Conservation (phyloP, 1,140 invertebrate genomes). For the Diorhabda elongata region DNA sequence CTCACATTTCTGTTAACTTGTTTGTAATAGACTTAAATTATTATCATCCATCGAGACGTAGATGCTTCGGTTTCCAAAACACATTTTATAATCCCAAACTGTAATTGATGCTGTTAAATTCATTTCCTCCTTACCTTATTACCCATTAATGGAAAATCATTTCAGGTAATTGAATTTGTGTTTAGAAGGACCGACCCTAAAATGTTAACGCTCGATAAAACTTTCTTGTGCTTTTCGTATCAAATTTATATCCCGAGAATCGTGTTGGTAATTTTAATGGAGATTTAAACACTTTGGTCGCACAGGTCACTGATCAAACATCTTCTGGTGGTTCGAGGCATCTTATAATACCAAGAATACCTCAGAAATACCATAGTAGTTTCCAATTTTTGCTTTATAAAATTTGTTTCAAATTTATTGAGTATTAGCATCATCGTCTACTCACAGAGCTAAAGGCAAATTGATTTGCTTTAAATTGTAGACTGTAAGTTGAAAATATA, state of each 20-base stretch:
- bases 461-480: too few species aligned
- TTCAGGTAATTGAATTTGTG: slow-evolving; percentile 1
- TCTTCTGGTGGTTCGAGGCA: background rate
- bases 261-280: slow-evolving; percentile 2
- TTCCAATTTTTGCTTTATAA: too few species aligned
- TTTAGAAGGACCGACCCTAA: background rate
- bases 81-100: background rate
- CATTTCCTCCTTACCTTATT: slow-evolving; percentile 2
- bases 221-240: background rate
- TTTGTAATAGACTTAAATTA: too few species aligned
- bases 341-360: too few species aligned
- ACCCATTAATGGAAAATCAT: background rate
- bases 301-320: background rate
- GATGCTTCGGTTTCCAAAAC: too few species aligned
- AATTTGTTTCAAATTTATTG: too few species aligned
- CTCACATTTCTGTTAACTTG: too few species aligned
- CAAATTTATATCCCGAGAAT: background rate
- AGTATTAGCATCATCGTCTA: too few species aligned
- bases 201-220: slow-evolving; percentile 1
- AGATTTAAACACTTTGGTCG: background rate
- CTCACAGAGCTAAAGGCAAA: too few species aligned
- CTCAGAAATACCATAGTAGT: too few species aligned
- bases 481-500: too few species aligned
- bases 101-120: background rate
- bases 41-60: too few species aligned